phyloP scores from a whole-genome alignment of 64 coral and sea anemone species.

The Anthopleura sola region DNA sequence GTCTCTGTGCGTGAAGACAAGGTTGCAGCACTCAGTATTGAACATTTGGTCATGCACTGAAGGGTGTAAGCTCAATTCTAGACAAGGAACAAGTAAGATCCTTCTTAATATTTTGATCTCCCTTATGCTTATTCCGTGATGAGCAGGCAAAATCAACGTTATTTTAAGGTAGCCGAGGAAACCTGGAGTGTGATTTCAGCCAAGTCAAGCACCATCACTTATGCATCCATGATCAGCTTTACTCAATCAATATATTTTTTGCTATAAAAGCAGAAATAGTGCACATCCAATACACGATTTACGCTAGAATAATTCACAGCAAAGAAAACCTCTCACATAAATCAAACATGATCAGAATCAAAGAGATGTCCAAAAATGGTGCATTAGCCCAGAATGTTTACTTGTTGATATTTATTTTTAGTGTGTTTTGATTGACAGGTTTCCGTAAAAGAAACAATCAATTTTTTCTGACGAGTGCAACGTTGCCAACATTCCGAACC shows the following conservation, averaged over 20 bases:
- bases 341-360: not conserved
- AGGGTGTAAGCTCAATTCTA: not conserved
- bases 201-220: not conserved
- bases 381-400: not conserved
- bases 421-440: conserved; percentile 47
- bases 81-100: not conserved
- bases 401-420: conserved; percentile 34
- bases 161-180: not conserved
- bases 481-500: conserved; percentile 39
- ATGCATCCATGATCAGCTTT: not conserved
- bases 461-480: conserved; percentile 19
- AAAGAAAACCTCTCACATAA: conserved; percentile 2
- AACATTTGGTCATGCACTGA: not conserved
- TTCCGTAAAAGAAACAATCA: conserved; percentile 4
- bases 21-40: not conserved
- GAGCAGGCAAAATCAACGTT: not conserved
- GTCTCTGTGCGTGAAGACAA: not conserved
- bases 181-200: not conserved
- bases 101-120: not conserved
- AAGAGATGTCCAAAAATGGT: not conserved
- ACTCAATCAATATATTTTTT: not conserved
- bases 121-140: not conserved
- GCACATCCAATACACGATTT: not conserved
- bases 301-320: not conserved
- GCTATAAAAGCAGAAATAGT: not conserved